These are phyloP conservation scores for Pardosa pseudoannulata DNA, from an alignment of 2,888 invertebrate genomes.

Conservation along the genomic window DNA sequence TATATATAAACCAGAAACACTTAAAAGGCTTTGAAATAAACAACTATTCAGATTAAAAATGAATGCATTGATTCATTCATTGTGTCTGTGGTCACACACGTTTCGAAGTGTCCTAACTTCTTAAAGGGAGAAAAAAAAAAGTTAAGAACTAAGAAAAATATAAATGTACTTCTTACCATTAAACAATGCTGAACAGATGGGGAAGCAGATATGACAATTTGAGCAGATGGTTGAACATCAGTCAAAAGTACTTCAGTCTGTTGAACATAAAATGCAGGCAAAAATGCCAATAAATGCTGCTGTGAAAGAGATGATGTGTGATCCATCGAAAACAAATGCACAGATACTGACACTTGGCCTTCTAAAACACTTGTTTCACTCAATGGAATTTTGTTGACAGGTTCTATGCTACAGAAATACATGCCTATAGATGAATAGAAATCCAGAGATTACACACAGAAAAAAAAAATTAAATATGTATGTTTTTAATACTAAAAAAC, in stretches of 20 bases:
- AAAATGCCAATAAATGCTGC: constrained; percentile 37
- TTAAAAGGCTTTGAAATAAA: too few relatives aligned
- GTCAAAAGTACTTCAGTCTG: constrained; percentile 51
- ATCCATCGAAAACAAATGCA: constrained; percentile 34
- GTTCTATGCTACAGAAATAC: constrained; percentile 57
- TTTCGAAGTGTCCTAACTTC: too few relatives aligned
- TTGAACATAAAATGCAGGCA: constrained; percentile 64
- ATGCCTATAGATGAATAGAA: constrained; percentile 37
- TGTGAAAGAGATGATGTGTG: constrained; percentile 48
- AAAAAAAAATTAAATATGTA: too few relatives aligned
- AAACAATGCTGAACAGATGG: constrained; percentile 59
- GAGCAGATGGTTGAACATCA: constrained; percentile 44
- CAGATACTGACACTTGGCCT: constrained; percentile 46
- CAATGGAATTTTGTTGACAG: constrained; percentile 28
- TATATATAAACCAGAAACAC: too few relatives aligned
- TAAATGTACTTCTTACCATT: constrained; percentile 14
- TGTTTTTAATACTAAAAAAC: too few relatives aligned
- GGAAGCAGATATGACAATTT: constrained; percentile 43
- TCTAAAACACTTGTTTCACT: constrained; percentile 55
- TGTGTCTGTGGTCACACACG: too few relatives aligned
- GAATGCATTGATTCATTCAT: too few relatives aligned
- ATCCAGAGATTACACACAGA: too few relatives aligned
- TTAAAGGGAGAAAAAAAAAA: too few relatives aligned
- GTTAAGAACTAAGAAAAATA: too few relatives aligned
- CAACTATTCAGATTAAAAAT: too few relatives aligned